phyloP scores from a whole-genome alignment of 2,113 vertebrate species.

The Callipepla squamata region DNA sequence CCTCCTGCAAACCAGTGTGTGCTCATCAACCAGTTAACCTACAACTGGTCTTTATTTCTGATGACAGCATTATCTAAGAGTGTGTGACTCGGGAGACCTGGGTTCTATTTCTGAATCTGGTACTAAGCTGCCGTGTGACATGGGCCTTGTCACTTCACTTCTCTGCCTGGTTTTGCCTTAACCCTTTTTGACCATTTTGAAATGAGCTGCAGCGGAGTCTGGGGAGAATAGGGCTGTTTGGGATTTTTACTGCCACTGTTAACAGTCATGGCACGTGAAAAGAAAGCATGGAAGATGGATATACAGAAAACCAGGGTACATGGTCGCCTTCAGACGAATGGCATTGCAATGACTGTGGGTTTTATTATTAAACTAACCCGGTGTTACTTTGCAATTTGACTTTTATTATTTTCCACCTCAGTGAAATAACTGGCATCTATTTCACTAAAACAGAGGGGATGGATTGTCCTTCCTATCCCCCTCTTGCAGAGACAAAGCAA shows the following conservation, averaged over 20 bases:
- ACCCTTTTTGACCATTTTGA: not conserved
- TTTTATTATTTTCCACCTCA: not conserved
- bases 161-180: not conserved
- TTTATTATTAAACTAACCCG: not conserved
- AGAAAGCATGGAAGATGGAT: not conserved
- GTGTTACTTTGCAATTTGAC: not conserved
- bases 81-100: not conserved
- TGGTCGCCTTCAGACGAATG: not conserved
- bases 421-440: not conserved
- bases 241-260: not conserved
- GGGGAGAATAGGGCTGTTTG: not conserved
- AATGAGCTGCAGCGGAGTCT: accelerated
- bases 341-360: not conserved
- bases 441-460: not conserved
- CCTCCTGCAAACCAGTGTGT: not conserved
- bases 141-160: not conserved
- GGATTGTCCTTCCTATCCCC: not conserved
- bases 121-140: not conserved
- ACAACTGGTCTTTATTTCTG: not conserved
- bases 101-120: not conserved
- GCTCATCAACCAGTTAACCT: not conserved
- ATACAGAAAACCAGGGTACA: not conserved
- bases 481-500: not conserved
- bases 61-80: not conserved
- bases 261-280: not conserved